Base-by-base conservation (phyloP, 2,113 vertebrate genomes). In the Oryzias javanicus region DNA sequence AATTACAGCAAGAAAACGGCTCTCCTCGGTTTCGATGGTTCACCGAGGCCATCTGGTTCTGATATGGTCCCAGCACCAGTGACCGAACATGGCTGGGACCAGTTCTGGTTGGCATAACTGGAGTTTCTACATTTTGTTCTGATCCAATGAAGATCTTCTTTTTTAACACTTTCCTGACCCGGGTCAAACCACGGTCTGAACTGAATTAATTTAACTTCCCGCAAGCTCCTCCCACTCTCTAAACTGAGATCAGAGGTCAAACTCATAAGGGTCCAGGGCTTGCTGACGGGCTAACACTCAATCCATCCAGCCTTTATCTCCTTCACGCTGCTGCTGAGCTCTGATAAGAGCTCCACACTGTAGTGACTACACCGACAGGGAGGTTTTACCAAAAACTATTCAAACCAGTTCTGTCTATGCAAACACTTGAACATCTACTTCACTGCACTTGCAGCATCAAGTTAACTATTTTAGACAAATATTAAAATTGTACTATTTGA, bases 1-100 rank as follows among this genome's bases (percentile, higher is more conserved):
- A 95, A 94, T 96, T 97, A 96, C 95, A 92, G 85, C 86, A 89
- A 85, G 90, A 89, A 93, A 89, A 74, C 77, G 63, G 65, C 91
- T 93, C 85, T 88, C 87, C 86, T 81, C 53, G 6, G 12, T 49
- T 40, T 75, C 76, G 86, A 88, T 84, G 91, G 90, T 88, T 89
- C 90, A 81, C 86, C 61, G 65, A 75, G 80, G 87, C 90, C 95
- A 98, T 92, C 94, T 98, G 95, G 91, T 93, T 94, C 86, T 72
- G 93, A 94, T 94, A 94, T 91, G 88, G 88, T 88, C 91, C 89
- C 72, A 79, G 91, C 88, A 41, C 73, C 78, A 15, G 58, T 60
- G 72, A 67, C 77, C 56, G 14, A 62, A 60, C 74, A 53, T 29
- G 57, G 55, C 70, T 59, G 71, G 68, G 74, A 74, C 72, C 70